A percentile compares a stretch with the other conserved stretches of the same genome.
Conservation (phyloP, 2,888 invertebrate genomes). For the Rhogogaster chlorosoma region DNA sequence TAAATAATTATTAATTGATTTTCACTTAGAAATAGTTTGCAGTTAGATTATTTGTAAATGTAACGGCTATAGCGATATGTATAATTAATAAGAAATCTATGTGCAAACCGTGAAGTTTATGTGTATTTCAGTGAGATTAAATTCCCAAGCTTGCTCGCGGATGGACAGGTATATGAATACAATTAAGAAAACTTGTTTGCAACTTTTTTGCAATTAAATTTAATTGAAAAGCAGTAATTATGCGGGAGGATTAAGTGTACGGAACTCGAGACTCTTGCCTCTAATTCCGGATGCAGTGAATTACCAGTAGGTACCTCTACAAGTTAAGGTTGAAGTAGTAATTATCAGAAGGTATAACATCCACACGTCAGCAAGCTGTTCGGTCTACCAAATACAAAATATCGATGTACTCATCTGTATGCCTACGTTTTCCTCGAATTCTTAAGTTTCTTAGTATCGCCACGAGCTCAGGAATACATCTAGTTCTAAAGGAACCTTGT, state of each 20-base stretch:
- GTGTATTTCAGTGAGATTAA: constrained; percentile 28
- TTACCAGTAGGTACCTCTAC: constrained; percentile 19
- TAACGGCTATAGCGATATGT: background rate
- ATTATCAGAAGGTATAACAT: constrained; percentile 26
- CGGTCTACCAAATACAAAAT: constrained; percentile 1
- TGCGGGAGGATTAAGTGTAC: constrained; percentile 49
- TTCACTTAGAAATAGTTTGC: constrained; percentile 4
- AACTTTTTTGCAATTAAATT: constrained; percentile 49
- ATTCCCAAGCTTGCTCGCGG: constrained; percentile 28
- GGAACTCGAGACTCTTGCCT: constrained; percentile 28
- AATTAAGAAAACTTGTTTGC: constrained; percentile 47
- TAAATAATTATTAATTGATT: constrained; percentile 12
- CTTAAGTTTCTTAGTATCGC: background rate
- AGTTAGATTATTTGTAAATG: background rate
- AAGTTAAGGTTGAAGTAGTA: constrained; percentile 4
- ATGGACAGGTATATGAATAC: constrained; percentile 41
- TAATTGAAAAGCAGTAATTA: constrained; percentile 50
- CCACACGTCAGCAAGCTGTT: constrained; percentile 36
- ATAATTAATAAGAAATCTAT: constrained; percentile 23
- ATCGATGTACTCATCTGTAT: background rate
- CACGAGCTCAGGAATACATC: background rate
- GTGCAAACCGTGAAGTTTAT: constrained; percentile 4
- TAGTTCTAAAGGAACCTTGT: background rate
- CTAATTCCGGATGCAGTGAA: constrained; percentile 46
- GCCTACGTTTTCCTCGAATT: constrained; percentile 33